These are phyloP conservation scores for Monochamus alternatus DNA, from an alignment of 2,888 invertebrate genomes.

Conservation along the genomic window DNA sequence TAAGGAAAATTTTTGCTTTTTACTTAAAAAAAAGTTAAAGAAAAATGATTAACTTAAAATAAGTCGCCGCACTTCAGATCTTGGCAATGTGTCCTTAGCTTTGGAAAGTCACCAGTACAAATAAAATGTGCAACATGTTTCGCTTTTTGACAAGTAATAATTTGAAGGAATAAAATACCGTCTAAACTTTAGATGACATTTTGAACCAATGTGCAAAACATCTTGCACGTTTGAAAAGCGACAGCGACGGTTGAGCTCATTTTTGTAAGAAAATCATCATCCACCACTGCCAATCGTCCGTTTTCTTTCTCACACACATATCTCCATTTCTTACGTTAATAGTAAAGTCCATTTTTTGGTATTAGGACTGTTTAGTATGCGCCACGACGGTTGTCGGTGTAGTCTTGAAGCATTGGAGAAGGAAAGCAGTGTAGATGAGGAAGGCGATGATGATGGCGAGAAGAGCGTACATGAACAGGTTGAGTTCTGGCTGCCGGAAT, in stretches of 20 bases:
- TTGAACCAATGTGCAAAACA: neutral
- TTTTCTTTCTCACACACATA: neutral
- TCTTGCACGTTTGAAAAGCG: neutral
- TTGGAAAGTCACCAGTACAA: constrained; percentile 9
- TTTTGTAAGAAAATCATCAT: constrained; percentile 13
- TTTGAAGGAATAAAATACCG: neutral
- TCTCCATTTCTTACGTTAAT: neutral
- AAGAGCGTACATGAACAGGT: constrained; percentile 94
- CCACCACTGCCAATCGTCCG: neutral
- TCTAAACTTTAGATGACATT: no score
- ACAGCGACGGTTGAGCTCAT: constrained; percentile 15
- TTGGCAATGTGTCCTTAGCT: neutral
- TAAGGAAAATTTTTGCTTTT: constrained; percentile 24
- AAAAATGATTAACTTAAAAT: constrained; percentile 21
- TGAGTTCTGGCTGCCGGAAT: constrained; percentile 92
- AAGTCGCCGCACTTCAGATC: neutral
- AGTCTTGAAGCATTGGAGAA: constrained; percentile 91
- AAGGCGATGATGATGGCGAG: constrained; percentile 90
- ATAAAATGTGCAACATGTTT: neutral
- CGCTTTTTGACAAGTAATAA: neutral
- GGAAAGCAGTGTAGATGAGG: constrained; percentile 91
- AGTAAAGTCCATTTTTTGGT: neutral
- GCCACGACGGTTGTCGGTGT: constrained; percentile 76
- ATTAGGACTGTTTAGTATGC: constrained; percentile 76
- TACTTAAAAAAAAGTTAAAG: constrained; percentile 35